Conservation (phyloP, 2,113 vertebrate species). For the Alaudala cheleensis region DNA sequence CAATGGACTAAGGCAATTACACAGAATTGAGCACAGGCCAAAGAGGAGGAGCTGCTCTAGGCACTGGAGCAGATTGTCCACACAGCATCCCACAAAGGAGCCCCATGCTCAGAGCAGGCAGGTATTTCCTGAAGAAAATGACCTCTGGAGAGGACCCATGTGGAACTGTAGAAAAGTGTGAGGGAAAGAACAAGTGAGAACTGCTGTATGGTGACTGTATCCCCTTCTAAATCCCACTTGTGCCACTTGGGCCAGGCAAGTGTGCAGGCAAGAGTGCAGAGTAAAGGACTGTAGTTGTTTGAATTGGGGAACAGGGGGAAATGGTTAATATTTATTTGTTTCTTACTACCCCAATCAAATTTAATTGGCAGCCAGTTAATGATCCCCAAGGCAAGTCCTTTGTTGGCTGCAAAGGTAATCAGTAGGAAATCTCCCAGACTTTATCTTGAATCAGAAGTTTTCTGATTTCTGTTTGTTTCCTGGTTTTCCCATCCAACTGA, state of each 20-base stretch:
- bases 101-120: not conserved
- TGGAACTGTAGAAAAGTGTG: not conserved
- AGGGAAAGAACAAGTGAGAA: not conserved
- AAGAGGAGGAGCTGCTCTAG: not conserved
- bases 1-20: not conserved
- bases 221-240: not conserved
- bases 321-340: not conserved
- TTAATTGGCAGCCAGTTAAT: not conserved
- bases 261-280: not conserved
- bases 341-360: not conserved
- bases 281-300: not conserved
- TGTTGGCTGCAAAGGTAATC: not conserved
- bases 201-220: not conserved
- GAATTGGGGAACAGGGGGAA: accelerated
- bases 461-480: not conserved
- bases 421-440: not conserved
- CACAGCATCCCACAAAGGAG: not conserved
- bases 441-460: not conserved
- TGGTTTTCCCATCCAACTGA: not conserved
- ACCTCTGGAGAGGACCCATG: not conserved
- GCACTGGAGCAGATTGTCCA: not conserved
- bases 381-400: not conserved
- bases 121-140: not conserved
- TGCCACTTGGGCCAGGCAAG: not conserved
- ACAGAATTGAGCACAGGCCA: accelerated